A percentile compares a stretch with the other conserved stretches of the same genome.
Conservation (phyloP, 2,888 invertebrate species). For the Odontocerum albicorne region DNA sequence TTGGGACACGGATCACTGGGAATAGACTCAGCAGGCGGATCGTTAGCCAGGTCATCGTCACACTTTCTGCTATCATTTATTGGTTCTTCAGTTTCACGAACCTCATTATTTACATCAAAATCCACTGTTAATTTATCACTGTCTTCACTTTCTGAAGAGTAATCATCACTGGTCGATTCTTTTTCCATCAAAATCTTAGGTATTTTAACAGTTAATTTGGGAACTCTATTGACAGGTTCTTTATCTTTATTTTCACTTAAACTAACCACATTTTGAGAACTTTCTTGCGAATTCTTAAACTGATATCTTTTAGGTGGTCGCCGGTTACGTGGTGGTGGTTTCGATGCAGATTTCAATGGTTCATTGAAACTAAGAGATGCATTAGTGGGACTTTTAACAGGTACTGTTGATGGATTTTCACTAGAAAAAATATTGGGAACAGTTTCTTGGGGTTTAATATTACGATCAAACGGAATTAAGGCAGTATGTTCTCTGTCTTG, state of each 20-base stretch:
- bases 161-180: constrained; percentile 57
- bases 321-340: constrained; percentile 49
- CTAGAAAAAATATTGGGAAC: no score
- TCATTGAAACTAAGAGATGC: constrained; percentile 4
- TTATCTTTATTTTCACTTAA: no score
- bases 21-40: constrained; percentile 27
- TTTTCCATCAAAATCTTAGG: constrained; percentile 62
- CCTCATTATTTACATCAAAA: constrained; percentile 43
- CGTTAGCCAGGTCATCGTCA: constrained; percentile 41
- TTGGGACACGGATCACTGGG: constrained; percentile 1
- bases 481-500: no score
- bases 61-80: constrained; percentile 9
- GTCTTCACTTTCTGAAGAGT: constrained; percentile 60
- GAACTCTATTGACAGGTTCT: constrained; percentile 57
- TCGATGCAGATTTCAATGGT: constrained; percentile 34
- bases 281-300: constrained; percentile 33
- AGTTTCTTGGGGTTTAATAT: no score
- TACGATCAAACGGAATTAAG: no score
- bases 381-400: not conserved
- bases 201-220: constrained; percentile 69
- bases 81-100: not conserved
- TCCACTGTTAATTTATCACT: constrained; percentile 64
- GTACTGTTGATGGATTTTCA: not conserved
- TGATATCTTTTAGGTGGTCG: constrained; percentile 54
- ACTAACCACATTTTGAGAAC: constrained; percentile 43